These are phyloP conservation scores for Solea solea DNA, from an alignment of 2,113 vertebrate species.

Conservation along the genomic window DNA sequence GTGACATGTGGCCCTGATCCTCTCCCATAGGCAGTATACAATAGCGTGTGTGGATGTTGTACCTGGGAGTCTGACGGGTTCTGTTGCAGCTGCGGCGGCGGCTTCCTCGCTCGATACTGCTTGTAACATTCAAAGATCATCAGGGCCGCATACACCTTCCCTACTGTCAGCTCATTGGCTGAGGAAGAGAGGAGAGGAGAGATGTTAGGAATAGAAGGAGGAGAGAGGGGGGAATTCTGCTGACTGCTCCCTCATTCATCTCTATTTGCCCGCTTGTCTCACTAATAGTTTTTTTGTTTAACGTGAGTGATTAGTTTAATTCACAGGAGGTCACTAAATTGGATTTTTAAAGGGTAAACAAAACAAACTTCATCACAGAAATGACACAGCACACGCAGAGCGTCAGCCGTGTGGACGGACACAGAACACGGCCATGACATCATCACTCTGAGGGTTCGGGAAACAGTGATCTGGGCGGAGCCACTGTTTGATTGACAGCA, in stretches of 20 bases:
- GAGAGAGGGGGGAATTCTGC: constrained; percentile 6
- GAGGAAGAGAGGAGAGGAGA: constrained; percentile 27
- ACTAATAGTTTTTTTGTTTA: neutral
- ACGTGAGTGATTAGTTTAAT: constrained; percentile 6
- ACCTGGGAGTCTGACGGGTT: constrained; percentile 63
- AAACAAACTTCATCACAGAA: neutral
- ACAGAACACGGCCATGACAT: neutral
- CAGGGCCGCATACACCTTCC: constrained; percentile 94
- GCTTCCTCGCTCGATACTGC: constrained; percentile 88
- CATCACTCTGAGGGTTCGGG: too few relatives aligned
- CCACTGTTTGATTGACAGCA: too few relatives aligned
- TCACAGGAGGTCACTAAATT: constrained; percentile 3
- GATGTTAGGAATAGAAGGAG: neutral
- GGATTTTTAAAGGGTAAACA: constrained; percentile 7
- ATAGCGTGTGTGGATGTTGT: constrained; percentile 15
- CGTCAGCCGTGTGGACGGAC: neutral
- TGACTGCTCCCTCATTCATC: constrained; percentile 15
- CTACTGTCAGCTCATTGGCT: constrained; percentile 96
- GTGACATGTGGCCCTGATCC: too few relatives aligned
- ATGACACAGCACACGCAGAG: constrained; percentile 36
- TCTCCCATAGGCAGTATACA: too few relatives aligned
- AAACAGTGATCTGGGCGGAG: too few relatives aligned
- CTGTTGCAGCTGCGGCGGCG: constrained; percentile 79
- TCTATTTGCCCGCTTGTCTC: neutral
- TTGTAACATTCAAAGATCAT: constrained; percentile 99